Conservation (phyloP, 2,797 vertebrate species). For the Rhinophrynus dorsalis region DNA sequence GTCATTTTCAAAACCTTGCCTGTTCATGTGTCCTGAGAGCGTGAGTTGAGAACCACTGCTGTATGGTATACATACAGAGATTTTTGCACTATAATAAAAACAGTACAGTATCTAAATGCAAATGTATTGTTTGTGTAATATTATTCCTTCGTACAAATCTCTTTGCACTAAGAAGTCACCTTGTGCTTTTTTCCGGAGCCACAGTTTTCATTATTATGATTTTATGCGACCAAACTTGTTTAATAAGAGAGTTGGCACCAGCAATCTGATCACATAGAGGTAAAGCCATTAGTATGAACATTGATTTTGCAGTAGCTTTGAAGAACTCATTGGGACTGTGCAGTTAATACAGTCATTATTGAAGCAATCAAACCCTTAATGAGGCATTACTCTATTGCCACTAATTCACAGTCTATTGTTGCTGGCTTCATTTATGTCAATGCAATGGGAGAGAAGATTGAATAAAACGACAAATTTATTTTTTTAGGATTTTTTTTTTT, state of each 20-base stretch:
- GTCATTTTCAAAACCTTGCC: no score
- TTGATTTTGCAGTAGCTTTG: conserved; percentile 61
- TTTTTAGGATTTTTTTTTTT: no score
- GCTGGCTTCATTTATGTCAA: conserved; percentile 50
- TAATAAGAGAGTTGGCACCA: conserved; percentile 57
- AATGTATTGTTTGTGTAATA: not conserved
- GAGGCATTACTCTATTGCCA: conserved; percentile 60
- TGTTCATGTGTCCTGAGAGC: no score
- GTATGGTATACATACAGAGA: no score
- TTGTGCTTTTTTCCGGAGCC: not conserved
- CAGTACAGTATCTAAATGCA: not conserved
- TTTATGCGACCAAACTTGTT: conserved; percentile 31
- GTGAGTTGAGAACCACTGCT: no score
- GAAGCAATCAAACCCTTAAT: conserved; percentile 61
- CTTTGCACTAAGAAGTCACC: not conserved
- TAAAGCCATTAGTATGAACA: conserved; percentile 59
- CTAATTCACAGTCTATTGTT: conserved; percentile 47
- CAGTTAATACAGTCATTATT: conserved; percentile 67
- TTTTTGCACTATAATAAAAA: no score
- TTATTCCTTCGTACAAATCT: not conserved
- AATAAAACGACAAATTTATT: conserved; percentile 17
- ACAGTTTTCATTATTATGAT: conserved; percentile 1
- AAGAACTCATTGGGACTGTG: conserved; percentile 56
- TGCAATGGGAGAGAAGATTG: conserved; percentile 9
- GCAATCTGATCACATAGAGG: conserved; percentile 44